Percentiles rank a stretch among this genome's conserved stretches.
Evolutionary conservation across 1,140 invertebrate species (phyloP).

Genomic region (Hetaerina americana): DNA sequence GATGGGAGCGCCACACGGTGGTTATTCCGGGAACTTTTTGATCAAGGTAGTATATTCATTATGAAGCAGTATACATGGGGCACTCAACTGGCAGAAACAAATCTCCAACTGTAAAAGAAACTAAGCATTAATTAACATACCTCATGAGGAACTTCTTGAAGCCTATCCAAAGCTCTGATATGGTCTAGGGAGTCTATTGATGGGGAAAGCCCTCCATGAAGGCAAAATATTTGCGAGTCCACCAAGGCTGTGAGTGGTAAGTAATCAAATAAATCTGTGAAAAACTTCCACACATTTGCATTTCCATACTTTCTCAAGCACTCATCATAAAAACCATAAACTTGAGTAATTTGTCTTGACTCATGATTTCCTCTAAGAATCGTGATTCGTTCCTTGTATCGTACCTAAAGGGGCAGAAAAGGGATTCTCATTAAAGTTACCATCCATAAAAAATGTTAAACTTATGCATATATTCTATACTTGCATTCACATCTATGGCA

Average conservation of each 20-base stretch:
- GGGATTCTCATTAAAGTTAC: neutral
- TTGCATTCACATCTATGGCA: too few relatives aligned
- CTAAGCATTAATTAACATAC: too few relatives aligned
- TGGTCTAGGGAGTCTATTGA: conserved; percentile 99
- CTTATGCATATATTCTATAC: too few relatives aligned
- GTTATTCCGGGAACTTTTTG: too few relatives aligned
- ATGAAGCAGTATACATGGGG: too few relatives aligned
- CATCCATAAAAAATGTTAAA: too few relatives aligned
- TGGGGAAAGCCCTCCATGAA: conserved; percentile 96
- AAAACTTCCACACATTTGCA: conserved; percentile 99
- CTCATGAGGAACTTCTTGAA: conserved; percentile 99
- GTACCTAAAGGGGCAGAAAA: conserved; percentile 20
- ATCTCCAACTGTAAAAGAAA: too few relatives aligned
- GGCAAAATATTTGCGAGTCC: conserved; percentile 97
- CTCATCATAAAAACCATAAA: conserved; percentile 98
- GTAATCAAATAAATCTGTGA: conserved; percentile 99
- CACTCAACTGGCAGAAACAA: too few relatives aligned
- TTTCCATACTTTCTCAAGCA: conserved; percentile 99
- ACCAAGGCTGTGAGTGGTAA: conserved; percentile 95
- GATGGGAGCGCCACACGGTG: too few relatives aligned
- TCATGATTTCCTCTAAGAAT: conserved; percentile 99
- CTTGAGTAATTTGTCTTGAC: conserved; percentile 98
- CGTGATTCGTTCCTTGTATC: conserved; percentile 98
- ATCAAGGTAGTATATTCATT: too few relatives aligned
- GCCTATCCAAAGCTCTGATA: conserved; percentile 92